Conservation (phyloP, 92 coral and sea anemone genomes). For the Epizoanthus illoricatus region DNA sequence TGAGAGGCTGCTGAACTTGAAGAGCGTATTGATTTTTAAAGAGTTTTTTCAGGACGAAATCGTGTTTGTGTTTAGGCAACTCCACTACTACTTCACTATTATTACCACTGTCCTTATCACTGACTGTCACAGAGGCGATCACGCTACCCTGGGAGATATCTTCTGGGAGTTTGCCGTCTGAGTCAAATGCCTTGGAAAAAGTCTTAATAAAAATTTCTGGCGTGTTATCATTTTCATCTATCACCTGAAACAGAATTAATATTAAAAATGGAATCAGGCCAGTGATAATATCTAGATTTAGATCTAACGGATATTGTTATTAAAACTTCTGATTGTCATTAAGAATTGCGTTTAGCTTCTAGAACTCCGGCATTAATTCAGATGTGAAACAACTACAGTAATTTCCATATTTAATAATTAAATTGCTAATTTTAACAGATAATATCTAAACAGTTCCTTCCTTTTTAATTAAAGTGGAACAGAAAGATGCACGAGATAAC, state of each 20-base stretch:
- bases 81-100: slow-evolving; percentile 72
- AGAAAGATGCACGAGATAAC: slow-evolving; percentile 5
- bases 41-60: slow-evolving; percentile 60
- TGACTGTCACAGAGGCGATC: slow-evolving; percentile 69
- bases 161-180: slow-evolving; percentile 72
- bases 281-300: background rate
- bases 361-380: background rate
- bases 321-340: background rate
- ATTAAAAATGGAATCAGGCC: background rate
- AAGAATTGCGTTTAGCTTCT: background rate
- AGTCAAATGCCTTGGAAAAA: slow-evolving; percentile 30
- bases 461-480: slow-evolving; percentile 34
- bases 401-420: background rate
- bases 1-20: slow-evolving; percentile 60
- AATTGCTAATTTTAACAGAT: background rate
- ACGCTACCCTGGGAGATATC: slow-evolving; percentile 57
- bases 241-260: slow-evolving; percentile 51
- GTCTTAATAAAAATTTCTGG: slow-evolving; percentile 62
- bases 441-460: slow-evolving; percentile 2
- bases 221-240: slow-evolving; percentile 88
- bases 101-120: slow-evolving; percentile 74
- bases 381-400: background rate
- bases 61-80: slow-evolving; percentile 54
- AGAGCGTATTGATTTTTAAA: slow-evolving; percentile 62
- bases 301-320: background rate